Conservation (phyloP, 2,888 invertebrate species). For the Leptura quadrifasciata region DNA sequence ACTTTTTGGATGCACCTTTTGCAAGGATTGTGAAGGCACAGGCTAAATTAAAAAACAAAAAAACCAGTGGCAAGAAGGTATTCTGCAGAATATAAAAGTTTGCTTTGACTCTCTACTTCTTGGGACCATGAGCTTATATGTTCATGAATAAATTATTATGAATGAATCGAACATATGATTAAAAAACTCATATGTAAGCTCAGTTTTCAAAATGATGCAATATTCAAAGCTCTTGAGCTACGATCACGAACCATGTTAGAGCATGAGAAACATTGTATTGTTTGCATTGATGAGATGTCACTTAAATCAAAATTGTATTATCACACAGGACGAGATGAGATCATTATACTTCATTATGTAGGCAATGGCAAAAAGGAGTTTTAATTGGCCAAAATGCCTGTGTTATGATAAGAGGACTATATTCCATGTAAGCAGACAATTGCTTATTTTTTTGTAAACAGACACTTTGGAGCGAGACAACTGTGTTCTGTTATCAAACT, state of each 20-base stretch:
- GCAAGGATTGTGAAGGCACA: slow-evolving; percentile 41
- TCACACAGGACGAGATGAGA: slow-evolving; percentile 39
- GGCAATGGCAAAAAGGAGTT: no score
- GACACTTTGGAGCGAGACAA: slow-evolving; percentile 39
- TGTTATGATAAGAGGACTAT: no score
- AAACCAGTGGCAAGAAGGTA: slow-evolving; percentile 41
- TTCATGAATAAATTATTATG: slow-evolving; percentile 31
- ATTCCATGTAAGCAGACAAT: no score
- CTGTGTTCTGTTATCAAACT: slow-evolving; percentile 33
- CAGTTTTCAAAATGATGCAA: no score
- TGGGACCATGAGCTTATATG: slow-evolving; percentile 39
- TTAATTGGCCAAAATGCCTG: no score
- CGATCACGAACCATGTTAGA: no score
- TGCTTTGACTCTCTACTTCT: slow-evolving; percentile 40
- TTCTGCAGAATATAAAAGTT: slow-evolving; percentile 38
- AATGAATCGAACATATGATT: slow-evolving; percentile 29
- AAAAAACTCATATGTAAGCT: no score
- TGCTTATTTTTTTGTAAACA: slow-evolving; percentile 46
- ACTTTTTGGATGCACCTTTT: slow-evolving; percentile 29
- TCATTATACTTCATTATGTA: no score
- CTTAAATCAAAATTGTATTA: slow-evolving; percentile 35
- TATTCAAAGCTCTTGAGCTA: no score
- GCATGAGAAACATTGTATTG: no score
- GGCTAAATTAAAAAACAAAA: slow-evolving; percentile 21
- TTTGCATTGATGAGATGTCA: slow-evolving; percentile 43